Evolutionary conservation across 2,113 vertebrate species (phyloP).

Genomic region (Gallinago media): DNA sequence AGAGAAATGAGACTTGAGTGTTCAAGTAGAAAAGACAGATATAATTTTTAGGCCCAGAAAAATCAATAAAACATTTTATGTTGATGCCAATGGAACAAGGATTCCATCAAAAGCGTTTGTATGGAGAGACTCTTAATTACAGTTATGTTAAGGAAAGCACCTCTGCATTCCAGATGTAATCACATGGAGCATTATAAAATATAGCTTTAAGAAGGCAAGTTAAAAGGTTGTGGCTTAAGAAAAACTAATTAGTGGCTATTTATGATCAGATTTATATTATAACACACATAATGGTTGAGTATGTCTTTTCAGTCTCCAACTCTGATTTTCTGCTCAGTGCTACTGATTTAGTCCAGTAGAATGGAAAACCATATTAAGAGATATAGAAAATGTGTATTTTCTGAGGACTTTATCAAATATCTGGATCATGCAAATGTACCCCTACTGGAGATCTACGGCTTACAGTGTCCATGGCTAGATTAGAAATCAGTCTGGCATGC

Average conservation of each 20-base stretch:
- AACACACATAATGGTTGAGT: neutral
- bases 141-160: neutral
- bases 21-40: neutral
- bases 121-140: neutral
- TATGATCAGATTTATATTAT: neutral
- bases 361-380: neutral
- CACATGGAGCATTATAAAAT: neutral
- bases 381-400: neutral
- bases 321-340: neutral
- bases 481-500: neutral
- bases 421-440: neutral
- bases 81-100: neutral
- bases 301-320: neutral
- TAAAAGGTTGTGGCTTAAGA: neutral
- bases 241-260: neutral
- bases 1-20: neutral
- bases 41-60: neutral
- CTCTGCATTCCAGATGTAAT: neutral
- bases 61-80: neutral
- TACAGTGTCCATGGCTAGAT: neutral
- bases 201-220: neutral
- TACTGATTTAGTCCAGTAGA: neutral
- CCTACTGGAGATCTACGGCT: neutral
- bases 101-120: neutral
- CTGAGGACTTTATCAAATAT: neutral